These are phyloP conservation scores for Megalops cyprinoides DNA, from an alignment of 2,797 vertebrate species.

Conservation along the genomic window DNA sequence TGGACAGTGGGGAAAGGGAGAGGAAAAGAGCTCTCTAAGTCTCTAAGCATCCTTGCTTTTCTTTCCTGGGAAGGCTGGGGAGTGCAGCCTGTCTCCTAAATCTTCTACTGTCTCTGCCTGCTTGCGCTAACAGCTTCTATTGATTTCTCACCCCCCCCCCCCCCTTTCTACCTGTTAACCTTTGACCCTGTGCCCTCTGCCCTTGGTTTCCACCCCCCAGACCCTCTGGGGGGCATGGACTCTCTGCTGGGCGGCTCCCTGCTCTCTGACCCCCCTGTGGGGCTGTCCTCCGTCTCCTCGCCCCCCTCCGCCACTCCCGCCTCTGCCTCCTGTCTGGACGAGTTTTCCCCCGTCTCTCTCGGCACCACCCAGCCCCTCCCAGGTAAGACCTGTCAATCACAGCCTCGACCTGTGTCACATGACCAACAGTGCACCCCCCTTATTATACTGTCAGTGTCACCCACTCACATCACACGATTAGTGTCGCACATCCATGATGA, in stretches of 20 bases:
- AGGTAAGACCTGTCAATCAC: slow-evolving; percentile 71
- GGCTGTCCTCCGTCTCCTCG: slow-evolving; percentile 70
- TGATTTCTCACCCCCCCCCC: background rate
- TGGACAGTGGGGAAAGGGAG: no score
- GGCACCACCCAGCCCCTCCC: slow-evolving; percentile 78
- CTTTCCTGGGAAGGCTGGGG: background rate
- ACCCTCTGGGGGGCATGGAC: slow-evolving; percentile 86
- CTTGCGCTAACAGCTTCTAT: background rate
- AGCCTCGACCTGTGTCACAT: background rate
- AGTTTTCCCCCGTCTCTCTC: slow-evolving; percentile 86
- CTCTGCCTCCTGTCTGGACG: slow-evolving; percentile 76
- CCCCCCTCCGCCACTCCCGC: slow-evolving; percentile 77
- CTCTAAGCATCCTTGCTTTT: no score
- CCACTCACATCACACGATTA: background rate
- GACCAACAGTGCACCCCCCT: background rate
- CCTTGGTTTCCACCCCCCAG: slow-evolving; percentile 61
- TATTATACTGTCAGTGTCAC: background rate
- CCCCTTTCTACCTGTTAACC: background rate
- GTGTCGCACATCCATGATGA: background rate
- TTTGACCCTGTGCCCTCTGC: background rate
- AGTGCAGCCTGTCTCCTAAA: background rate
- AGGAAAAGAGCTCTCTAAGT: no score
- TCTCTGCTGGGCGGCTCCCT: slow-evolving; percentile 90
- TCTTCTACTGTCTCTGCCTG: background rate
- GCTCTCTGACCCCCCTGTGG: slow-evolving; percentile 81